These are phyloP conservation scores for Tryphoninae sp. DNA, from an alignment of 2,888 invertebrate species.

Conservation along the genomic window DNA sequence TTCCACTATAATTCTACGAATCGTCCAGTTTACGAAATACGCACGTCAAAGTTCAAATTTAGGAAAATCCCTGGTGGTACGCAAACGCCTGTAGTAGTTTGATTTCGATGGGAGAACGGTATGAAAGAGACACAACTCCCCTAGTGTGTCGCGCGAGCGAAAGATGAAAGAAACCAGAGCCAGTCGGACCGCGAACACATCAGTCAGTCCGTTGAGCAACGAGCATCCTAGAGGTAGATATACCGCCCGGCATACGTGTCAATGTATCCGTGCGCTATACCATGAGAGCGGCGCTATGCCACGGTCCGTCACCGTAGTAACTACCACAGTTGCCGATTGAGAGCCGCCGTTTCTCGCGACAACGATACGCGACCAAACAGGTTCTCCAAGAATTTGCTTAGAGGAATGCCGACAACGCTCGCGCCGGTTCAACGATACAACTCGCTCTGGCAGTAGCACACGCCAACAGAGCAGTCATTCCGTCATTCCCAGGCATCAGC, in stretches of 20 bases:
- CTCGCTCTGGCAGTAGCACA: slow-evolving; percentile 71
- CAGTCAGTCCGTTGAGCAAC: slow-evolving; percentile 39
- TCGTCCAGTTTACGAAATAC: neutral
- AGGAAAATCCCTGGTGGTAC: neutral
- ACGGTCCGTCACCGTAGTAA: slow-evolving; percentile 48
- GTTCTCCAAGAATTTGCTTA: slow-evolving; percentile 78
- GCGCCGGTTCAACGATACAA: slow-evolving; percentile 70
- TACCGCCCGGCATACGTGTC: neutral
- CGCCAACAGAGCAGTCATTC: slow-evolving; percentile 62
- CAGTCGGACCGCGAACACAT: slow-evolving; percentile 29
- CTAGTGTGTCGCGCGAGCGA: neutral
- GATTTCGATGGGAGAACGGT: neutral
- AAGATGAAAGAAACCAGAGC: slow-evolving; percentile 18
- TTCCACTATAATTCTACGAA: neutral
- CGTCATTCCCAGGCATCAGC: slow-evolving; percentile 62
- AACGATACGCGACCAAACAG: slow-evolving; percentile 75
- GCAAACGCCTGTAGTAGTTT: neutral
- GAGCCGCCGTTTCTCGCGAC: slow-evolving; percentile 68
- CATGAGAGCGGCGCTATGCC: slow-evolving; percentile 45
- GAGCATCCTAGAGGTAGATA: slow-evolving; percentile 27
- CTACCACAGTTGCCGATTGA: slow-evolving; percentile 58
- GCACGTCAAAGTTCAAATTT: neutral
- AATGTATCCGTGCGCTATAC: slow-evolving; percentile 17
- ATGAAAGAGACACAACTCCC: neutral
- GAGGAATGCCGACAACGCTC: slow-evolving; percentile 75